Percentiles rank a stretch among this genome's conserved stretches.
phyloP scores from a whole-genome alignment of 2,113 vertebrate species.

The Plestiodon gilberti region DNA sequence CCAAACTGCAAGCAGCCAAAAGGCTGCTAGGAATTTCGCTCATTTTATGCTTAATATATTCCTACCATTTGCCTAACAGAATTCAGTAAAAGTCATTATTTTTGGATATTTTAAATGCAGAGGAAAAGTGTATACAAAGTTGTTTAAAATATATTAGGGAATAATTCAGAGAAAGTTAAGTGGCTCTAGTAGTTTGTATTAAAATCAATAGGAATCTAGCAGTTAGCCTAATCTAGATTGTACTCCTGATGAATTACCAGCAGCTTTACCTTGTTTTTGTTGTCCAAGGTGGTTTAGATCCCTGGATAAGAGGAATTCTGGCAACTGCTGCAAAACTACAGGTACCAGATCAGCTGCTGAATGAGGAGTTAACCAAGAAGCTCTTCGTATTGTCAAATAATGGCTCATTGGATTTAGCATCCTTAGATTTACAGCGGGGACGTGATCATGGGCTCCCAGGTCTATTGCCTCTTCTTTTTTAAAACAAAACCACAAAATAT shows the following conservation, averaged over 20 bases:
- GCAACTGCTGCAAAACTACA: slow-evolving; percentile 79
- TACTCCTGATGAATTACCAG: background rate
- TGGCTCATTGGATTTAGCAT: slow-evolving; percentile 85
- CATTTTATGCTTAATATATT: background rate
- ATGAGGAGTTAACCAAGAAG: slow-evolving; percentile 86
- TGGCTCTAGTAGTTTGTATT: background rate
- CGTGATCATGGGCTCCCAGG: slow-evolving; percentile 95
- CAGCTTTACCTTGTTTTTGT: background rate
- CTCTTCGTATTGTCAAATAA: slow-evolving; percentile 81
- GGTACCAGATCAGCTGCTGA: slow-evolving; percentile 80
- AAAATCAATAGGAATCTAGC: background rate
- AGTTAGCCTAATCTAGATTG: background rate
- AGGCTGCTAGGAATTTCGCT: too few species aligned
- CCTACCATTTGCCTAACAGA: background rate
- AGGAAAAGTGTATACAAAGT: background rate
- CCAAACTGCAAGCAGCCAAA: too few species aligned
- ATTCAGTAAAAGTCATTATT: background rate
- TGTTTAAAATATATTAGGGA: background rate
- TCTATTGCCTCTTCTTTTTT: slow-evolving; percentile 54
- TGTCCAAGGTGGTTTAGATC: slow-evolving; percentile 90
- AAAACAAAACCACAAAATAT: background rate
- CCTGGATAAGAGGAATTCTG: slow-evolving; percentile 88
- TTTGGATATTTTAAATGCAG: background rate
- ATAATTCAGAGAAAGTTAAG: background rate
- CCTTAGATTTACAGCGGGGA: slow-evolving; percentile 92